Percentiles rank a stretch among this genome's conserved stretches.
Conservation (phyloP, 1,140 invertebrate species). For the Macrocentrus cingulum region DNA sequence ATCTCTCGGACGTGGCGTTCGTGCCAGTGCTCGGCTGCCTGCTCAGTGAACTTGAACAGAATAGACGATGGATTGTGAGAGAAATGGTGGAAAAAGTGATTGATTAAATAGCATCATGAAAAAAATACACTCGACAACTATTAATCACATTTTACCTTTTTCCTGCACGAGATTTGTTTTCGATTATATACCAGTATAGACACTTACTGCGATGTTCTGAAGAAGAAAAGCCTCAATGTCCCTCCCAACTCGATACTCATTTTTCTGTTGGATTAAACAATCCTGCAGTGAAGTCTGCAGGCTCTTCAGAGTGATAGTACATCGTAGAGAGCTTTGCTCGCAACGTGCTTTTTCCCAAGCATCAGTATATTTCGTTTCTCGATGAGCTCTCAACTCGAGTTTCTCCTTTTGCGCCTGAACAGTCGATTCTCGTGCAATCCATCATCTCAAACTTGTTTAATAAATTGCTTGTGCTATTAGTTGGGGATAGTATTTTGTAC, state of each 20-base stretch:
- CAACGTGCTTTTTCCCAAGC: constrained; percentile 44
- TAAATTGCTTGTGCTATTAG: no score
- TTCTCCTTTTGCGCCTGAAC: constrained; percentile 42
- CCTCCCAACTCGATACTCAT: constrained; percentile 38
- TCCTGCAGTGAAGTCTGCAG: constrained; percentile 36
- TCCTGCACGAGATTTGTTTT: no score
- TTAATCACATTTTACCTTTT: no score
- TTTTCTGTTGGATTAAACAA: constrained; percentile 36
- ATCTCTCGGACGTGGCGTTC: constrained; percentile 41
- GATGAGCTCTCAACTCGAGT: constrained; percentile 38
- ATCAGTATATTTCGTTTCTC: constrained; percentile 42
- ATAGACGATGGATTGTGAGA: constrained; percentile 17
- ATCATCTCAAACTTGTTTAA: no score
- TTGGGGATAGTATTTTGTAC: no score
- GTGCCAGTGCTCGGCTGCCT: constrained; percentile 41
- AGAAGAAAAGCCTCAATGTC: constrained; percentile 42
- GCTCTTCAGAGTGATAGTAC: constrained; percentile 33
- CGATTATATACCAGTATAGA: no score
- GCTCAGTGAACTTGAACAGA: constrained; percentile 36
- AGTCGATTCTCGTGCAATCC: no score
- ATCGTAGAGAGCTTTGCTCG: constrained; percentile 42
- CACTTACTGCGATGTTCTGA: constrained; percentile 41
- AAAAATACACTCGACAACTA: no score
- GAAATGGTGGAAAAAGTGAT: constrained; percentile 3
- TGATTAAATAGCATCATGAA: background rate